Evolutionary conservation across 2,888 invertebrate genomes (phyloP).

Genomic region (Phorcus lineatus): DNA sequence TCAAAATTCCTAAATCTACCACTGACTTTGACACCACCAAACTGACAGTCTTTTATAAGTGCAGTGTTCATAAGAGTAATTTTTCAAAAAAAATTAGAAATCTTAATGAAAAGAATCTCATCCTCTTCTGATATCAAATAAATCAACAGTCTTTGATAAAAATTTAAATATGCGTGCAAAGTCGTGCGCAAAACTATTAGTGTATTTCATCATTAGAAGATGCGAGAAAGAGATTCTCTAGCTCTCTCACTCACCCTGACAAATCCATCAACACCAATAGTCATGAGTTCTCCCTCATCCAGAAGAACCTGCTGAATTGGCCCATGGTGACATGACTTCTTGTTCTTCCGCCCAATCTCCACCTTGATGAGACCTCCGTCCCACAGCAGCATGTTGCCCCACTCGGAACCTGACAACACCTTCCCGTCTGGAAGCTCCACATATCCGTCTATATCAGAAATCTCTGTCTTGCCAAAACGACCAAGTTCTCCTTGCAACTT

Average conservation of each 20-base stretch:
- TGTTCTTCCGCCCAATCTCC: constrained; percentile 76
- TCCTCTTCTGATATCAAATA: too few relatives aligned
- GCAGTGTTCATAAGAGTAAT: too few relatives aligned
- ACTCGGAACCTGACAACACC: constrained; percentile 90
- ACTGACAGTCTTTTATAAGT: too few relatives aligned
- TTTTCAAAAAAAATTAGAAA: too few relatives aligned
- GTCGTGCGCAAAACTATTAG: too few relatives aligned
- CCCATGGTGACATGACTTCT: constrained; percentile 84
- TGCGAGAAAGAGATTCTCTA: too few relatives aligned
- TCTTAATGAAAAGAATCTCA: too few relatives aligned
- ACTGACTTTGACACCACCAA: too few relatives aligned
- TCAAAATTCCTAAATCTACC: too few relatives aligned
- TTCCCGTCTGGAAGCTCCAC: constrained; percentile 92
- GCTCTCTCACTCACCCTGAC: constrained; percentile 70
- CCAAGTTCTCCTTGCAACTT: constrained; percentile 92
- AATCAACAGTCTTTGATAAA: too few relatives aligned
- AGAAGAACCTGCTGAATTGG: constrained; percentile 83
- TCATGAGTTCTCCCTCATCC: constrained; percentile 79
- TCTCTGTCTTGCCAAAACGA: constrained; percentile 93
- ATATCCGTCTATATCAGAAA: constrained; percentile 89
- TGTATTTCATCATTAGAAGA: too few relatives aligned
- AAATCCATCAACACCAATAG: constrained; percentile 78
- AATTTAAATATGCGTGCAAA: too few relatives aligned
- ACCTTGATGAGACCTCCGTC: constrained; percentile 91
- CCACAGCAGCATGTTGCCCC: constrained; percentile 95